These are phyloP conservation scores for Parnassius orleans DNA, from an alignment of 2,888 invertebrate genomes.

Conservation along the genomic window DNA sequence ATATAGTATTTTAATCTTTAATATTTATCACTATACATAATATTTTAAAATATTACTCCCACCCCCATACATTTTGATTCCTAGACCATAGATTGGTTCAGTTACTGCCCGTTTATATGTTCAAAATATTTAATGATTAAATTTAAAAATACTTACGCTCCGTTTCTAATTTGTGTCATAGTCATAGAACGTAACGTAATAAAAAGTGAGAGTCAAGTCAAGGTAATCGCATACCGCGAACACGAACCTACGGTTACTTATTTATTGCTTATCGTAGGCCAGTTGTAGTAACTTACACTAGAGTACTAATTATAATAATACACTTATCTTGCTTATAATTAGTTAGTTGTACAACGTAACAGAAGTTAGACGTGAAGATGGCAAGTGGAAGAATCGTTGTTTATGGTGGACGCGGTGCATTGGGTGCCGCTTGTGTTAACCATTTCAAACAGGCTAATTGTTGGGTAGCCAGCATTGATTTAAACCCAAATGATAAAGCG, in stretches of 20 bases:
- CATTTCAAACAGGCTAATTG: slow-evolving; percentile 94
- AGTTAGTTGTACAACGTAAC: slow-evolving; percentile 47
- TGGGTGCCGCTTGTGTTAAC: slow-evolving; percentile 93
- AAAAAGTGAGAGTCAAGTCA: slow-evolving; percentile 68
- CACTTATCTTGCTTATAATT: slow-evolving; percentile 13
- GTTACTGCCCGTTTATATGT: no score
- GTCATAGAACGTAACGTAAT: slow-evolving; percentile 34
- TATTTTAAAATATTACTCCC: no score
- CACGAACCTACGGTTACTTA: slow-evolving; percentile 29
- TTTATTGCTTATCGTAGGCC: slow-evolving; percentile 18
- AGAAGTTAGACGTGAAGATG: slow-evolving; percentile 62
- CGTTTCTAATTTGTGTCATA: slow-evolving; percentile 35
- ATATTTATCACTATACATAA: no score
- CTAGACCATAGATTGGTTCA: no score
- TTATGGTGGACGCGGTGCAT: slow-evolving; percentile 97
- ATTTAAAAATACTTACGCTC: no score
- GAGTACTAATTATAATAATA: background rate
- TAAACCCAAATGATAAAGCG: slow-evolving; percentile 90
- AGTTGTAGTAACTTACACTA: slow-evolving; percentile 19
- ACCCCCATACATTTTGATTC: no score
- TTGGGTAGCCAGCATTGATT: slow-evolving; percentile 95
- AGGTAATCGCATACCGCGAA: slow-evolving; percentile 52
- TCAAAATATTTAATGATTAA: no score
- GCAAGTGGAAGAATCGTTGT: slow-evolving; percentile 88
- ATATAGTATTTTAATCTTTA: no score